phyloP scores from a whole-genome alignment of 2,113 vertebrate species.

The Mus musculus region GRCm39 chr10:130166001-130166500 shows the following conservation, averaged over 20 bases:
- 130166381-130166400: too few species aligned
- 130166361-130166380: too few species aligned
- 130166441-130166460: too few species aligned
- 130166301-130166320: slow-evolving; percentile 55
- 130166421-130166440: too few species aligned
- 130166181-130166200: slow-evolving; percentile 62
- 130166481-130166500: too few species aligned
- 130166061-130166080: slow-evolving; percentile 55
- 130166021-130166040: not conserved
- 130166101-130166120: slow-evolving; percentile 51
- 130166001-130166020: not conserved
- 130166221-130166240: slow-evolving; percentile 48
- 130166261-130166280: slow-evolving; percentile 85
- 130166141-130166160: slow-evolving; percentile 39
- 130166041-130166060: not conserved
- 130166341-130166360: too few species aligned
- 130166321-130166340: slow-evolving; percentile 84
- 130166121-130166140: slow-evolving; percentile 49
- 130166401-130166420: too few species aligned
- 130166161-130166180: slow-evolving; percentile 36
- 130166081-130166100: slow-evolving; percentile 54
- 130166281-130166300: slow-evolving; percentile 80
- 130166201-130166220: slow-evolving; percentile 69
- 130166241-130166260: slow-evolving; percentile 61
- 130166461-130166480: too few species aligned